Percentiles rank a stretch among this genome's conserved stretches.
phyloP scores from a whole-genome alignment of 2,797 vertebrate species.

The Labroides dimidiatus region DNA sequence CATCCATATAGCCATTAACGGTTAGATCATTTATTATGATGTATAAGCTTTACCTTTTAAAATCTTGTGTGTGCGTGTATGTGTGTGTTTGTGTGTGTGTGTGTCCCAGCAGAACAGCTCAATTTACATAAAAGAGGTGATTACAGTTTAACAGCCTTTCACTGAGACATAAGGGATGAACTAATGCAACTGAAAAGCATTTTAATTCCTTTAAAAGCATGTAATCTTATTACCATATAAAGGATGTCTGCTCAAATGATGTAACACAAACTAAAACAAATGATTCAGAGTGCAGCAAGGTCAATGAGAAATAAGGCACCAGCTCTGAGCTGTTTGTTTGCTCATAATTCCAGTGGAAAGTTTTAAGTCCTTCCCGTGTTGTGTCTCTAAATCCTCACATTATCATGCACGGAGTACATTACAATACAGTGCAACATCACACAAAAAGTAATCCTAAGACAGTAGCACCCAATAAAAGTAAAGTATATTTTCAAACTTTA shows the following conservation, averaged over 20 bases:
- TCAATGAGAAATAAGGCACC: conserved; percentile 17
- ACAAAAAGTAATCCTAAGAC: conserved; percentile 11
- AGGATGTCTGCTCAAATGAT: conserved; percentile 28
- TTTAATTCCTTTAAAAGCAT: conserved; percentile 36
- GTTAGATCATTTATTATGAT: conserved; percentile 13
- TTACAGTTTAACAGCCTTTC: conserved; percentile 16
- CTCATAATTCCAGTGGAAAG: conserved; percentile 21
- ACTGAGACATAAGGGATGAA: conserved; percentile 1
- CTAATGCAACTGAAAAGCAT: conserved; percentile 14
- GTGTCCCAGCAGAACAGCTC: background rate
- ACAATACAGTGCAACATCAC: conserved; percentile 1
- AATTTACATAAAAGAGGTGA: conserved; percentile 22
- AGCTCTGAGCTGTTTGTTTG: conserved; percentile 5
- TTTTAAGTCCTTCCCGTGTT: conserved; percentile 7
- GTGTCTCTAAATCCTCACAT: conserved; percentile 26
- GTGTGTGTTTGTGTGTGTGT: conserved; percentile 2
- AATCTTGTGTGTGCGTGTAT: background rate
- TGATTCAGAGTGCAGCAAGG: conserved; percentile 14
- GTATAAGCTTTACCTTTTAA: background rate
- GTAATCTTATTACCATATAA: conserved; percentile 36
- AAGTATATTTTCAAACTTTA: conserved; percentile 16
- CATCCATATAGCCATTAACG: conserved; percentile 2
- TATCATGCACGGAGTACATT: conserved; percentile 17
- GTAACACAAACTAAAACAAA: conserved; percentile 27
- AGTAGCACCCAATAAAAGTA: conserved; percentile 1